Percentiles rank a stretch among this genome's conserved stretches.
Evolutionary conservation across 1,140 invertebrate species (phyloP).

Genomic region (Drosophila insularis): DNA sequence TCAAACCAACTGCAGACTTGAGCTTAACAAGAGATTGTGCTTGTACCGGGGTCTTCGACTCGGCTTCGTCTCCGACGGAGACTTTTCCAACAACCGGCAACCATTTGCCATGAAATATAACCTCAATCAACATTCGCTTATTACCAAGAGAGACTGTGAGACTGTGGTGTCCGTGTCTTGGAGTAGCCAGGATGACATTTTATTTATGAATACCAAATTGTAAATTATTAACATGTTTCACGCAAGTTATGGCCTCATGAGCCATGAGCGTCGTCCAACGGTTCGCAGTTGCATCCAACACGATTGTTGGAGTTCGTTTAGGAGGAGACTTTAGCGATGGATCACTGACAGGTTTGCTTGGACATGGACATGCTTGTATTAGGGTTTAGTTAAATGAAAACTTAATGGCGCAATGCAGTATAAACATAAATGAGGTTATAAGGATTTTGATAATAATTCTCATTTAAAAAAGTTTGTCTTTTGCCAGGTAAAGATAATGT

Average conservation of each 20-base stretch:
- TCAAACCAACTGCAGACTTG: slow-evolving; percentile 54
- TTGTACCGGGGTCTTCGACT: neutral
- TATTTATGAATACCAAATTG: slow-evolving; percentile 81
- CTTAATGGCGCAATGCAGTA: slow-evolving; percentile 60
- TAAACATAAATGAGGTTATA: slow-evolving; percentile 80
- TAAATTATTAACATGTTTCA: slow-evolving; percentile 82
- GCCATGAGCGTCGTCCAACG: slow-evolving; percentile 37
- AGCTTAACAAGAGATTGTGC: slow-evolving; percentile 44
- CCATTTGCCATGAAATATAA: slow-evolving; percentile 81
- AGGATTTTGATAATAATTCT: slow-evolving; percentile 69
- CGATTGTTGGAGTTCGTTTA: neutral
- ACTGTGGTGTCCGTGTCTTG: slow-evolving; percentile 32
- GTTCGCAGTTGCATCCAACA: slow-evolving; percentile 13
- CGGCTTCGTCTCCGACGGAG: slow-evolving; percentile 3
- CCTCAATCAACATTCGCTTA: slow-evolving; percentile 80
- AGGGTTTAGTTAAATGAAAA: slow-evolving; percentile 68
- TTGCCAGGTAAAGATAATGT: neutral
- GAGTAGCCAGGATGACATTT: slow-evolving; percentile 75
- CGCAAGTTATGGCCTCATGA: slow-evolving; percentile 73
- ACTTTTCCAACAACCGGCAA: slow-evolving; percentile 62
- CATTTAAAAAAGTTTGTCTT: slow-evolving; percentile 47
- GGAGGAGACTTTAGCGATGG: slow-evolving; percentile 44
- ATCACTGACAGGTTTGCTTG: slow-evolving; percentile 46
- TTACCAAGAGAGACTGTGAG: slow-evolving; percentile 40
- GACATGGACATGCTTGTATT: slow-evolving; percentile 53